Conservation (phyloP, 2,113 vertebrate species). For the Pelodiscus sinensis region DNA sequence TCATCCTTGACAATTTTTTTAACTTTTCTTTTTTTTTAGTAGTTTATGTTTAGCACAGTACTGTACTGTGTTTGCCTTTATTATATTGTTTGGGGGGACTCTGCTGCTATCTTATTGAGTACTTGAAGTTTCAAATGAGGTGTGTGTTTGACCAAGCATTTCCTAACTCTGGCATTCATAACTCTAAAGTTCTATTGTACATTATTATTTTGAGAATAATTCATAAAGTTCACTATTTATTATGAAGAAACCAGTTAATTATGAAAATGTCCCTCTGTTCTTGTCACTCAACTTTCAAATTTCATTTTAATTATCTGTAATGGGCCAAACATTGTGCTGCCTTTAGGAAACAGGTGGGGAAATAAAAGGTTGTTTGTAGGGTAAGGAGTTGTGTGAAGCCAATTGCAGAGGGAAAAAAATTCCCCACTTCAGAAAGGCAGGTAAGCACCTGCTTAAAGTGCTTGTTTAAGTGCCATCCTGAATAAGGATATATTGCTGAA, state of each 20-base stretch:
- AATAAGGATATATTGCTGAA: neutral
- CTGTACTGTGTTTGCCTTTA: too few relatives aligned
- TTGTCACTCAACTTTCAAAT: neutral
- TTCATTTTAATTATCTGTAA: neutral
- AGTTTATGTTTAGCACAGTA: too few relatives aligned
- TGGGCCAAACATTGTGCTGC: neutral
- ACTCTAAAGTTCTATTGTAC: too few relatives aligned
- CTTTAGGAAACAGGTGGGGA: conserved; percentile 19
- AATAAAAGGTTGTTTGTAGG: neutral
- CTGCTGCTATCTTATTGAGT: too few relatives aligned
- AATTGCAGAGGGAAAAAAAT: neutral
- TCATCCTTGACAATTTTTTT: too few relatives aligned
- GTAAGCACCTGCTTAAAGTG: neutral
- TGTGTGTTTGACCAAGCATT: too few relatives aligned
- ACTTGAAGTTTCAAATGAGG: too few relatives aligned
- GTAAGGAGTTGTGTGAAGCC: neutral
- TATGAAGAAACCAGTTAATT: neutral
- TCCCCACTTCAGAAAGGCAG: neutral
- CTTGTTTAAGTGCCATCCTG: neutral
- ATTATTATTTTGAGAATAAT: neutral
- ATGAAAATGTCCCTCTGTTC: neutral
- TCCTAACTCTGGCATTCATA: too few relatives aligned
- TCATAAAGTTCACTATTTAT: neutral
- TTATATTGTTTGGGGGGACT: too few relatives aligned
- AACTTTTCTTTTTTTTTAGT: too few relatives aligned